Evolutionary conservation across 2,113 vertebrate genomes (phyloP), one percentile per base, ranked within the genome.

Genomic region (Ictidomys tridecemlineatus): DNA sequence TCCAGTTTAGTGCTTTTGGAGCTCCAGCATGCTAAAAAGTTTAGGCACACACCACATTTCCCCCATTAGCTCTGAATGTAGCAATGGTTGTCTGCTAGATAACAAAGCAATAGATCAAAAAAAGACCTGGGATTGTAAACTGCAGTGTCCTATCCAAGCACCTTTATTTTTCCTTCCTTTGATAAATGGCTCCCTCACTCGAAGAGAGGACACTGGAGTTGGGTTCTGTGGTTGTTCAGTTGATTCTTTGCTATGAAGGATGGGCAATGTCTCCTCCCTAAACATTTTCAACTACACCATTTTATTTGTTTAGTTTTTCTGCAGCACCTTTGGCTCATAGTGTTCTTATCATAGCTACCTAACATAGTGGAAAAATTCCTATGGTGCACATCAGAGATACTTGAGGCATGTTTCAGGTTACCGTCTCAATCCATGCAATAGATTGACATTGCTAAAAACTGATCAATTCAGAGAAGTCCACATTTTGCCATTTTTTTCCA

Each of bases 291-390:
- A 51, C 85, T 82, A 85, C 16, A 72, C 11, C 37, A 72, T 78
- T 92, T 78, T 77, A 32, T n/a, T 24, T 42, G 10, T 89, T 95
- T 85, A 85, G 56, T 80, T 79, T 85, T 96, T 83, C 42, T 65
- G n/a, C 72, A 63, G 10, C 56, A 51, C 13, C 8, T 87, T 86
- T 79, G 17, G 37, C 12, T 51, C 16, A 56, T 48, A 48, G 2
- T 91, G 17, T 51, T 51, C 26, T 79, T 28, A 45, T 26, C 9
- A 63, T 63, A 69, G 65, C 13, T 39, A 82, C 1, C 42, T 26
- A 95, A 65, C 45, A 7, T 42, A 5, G 1, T 34, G 34, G 39
- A 93, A 69, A 76, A 93, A 85, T 34, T 34, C 48, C 63, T 45
- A 24, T 24, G 5, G 26, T 7, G 53, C 2, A 0, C 5, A 69